Evolutionary conservation across 2,797 vertebrate species (phyloP), one percentile per base, ranked within the genome.

Genomic region (Hapalemur alaotrensis): DNA sequence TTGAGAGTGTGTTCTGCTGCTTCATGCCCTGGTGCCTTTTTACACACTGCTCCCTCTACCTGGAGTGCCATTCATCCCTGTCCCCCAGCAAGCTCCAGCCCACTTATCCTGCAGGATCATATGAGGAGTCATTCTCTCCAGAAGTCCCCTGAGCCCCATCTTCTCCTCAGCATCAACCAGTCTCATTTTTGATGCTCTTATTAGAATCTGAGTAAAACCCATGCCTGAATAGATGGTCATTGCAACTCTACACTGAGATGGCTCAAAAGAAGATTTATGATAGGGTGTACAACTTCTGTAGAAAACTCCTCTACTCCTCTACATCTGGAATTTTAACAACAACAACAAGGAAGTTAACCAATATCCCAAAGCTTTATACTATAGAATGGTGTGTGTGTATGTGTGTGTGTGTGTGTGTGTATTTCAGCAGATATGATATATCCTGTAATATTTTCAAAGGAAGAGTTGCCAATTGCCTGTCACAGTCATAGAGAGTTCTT

Each of bases 361-460:
- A 12, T 38, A 38, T 84, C 22, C 28, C 41, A 67, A 70, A 76
- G 15, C 7, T 65, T 52, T 80, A 43, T 38, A 61, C 30, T 96
- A 38, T 50, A 61, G 67, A 88, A 89, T 22, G 14, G 28, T 46
- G 7, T 2, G 35, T 79, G 50, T 54, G 12, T 78, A 22, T 78
- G 32, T 14, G 12, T 78, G 46, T 52, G n/a, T 22, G n/a, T 78
- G 17, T 63, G 75, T 35, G 48, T n/a, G 32, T 18, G 61, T 59
- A 67, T 35, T 35, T 67, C 28, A 4, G 8, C 69, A 1, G 41
- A n/a, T 69, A 52, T 67, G 82, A 59, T 43, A 57, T 48, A 67
- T 75, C 8, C 46, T 70, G n/a, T 35, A 80, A 93, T 84, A 78
- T 76, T 93, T 93, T 94, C 73, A 96, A 69, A 91, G 38, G 52